Base-by-base conservation (phyloP, 2,113 vertebrate species). In the Pongo abelii region DNA sequence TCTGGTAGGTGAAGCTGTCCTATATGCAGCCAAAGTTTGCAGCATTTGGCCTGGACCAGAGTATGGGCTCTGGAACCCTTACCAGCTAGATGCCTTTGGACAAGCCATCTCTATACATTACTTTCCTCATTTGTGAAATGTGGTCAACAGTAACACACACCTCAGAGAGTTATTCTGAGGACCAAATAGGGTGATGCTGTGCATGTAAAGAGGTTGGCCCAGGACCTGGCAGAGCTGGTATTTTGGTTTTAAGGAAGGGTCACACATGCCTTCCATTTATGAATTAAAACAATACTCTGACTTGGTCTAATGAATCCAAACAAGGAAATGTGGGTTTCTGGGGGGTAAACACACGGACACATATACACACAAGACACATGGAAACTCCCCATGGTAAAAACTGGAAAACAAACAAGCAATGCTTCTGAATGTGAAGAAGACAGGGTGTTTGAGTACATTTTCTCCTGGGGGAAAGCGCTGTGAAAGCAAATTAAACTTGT, bases 401-500 rank as follows among this genome's bases (percentile, higher is more conserved):
- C 0, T 2, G 93, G 92, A 87, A 98, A 72, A 32, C n/a, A 96
- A 95, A 95, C 4, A 79, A 70, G 67, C 5, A 52, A 38, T 35
- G 72, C 85, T 94, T 43, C 81, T 55, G 35, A 84, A 61, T 57
- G 32, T 32, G 93, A 55, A 84, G 87, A 97, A 96, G 64, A 20
- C 38, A 95, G 85, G 30, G 72, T 85, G 48, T 84, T 97, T 87
- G 86, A 81, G 2, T 67, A 43, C 48, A 95, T 72, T 85, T 70
- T 79, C 96, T 96, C 84, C 59, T 43, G 91, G 32, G 83, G 35
- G 57, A 93, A 83, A 93, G 40, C 78, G 67, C 86, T 89, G 93
- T 97, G n/a, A 87, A 97, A 72, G 86, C 74, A 86, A 64, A 97
- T 84, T 48, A 96, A 98, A 81, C 38, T 38, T 92, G 79, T 84